Base-by-base conservation (phyloP, 2,797 vertebrate species). In the Cossypha caffra region DNA sequence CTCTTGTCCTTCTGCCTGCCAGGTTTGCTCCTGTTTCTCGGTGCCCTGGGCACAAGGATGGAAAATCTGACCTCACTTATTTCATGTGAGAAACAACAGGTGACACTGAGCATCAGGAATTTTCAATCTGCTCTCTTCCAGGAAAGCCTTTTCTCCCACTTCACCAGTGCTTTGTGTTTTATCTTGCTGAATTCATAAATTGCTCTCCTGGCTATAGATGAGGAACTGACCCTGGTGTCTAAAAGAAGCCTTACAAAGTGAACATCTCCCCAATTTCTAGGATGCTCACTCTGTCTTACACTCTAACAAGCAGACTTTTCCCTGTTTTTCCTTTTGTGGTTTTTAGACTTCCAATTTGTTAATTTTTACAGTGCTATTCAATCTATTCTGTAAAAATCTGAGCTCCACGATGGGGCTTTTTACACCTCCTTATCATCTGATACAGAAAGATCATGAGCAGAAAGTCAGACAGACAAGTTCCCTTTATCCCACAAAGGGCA, bases 21-120 rank as follows among this genome's bases (percentile, higher is more conserved):
- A 33, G 29, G 18, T 63, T 66, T 47, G 19, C 9, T 79, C 48
- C 47, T 23, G 38, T 45, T 37, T 52, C 61, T 82, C 62, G 19
- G 42, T 33, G 77, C 17, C 57, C 1, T 0, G 0, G 9, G 33
- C 43, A 67, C 26, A 35, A 6, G 3, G 37, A 38, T 37, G 69
- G 68, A 37, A 63, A 95, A 76, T 40, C 57, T 51, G 84, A 68
- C 21, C 45, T 55, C 8, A 3, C 31, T 38, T 26, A 5, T 75
- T 72, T 62, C 29, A 10, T 12, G 51, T 18, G 52, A 66, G 35
- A 64, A 75, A 43, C 38, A 48, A 38, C 43, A 28, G 45, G 51
- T 76, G 72, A n/a, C 84, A 63, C 10, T 1, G 33, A 68, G 37
- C 1, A 2, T 10, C 52, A 33, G 83, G 79, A 62, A 66, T 58